Evolutionary conservation across 2,797 vertebrate genomes (phyloP), one percentile per base, ranked within the genome.

Genomic region (Spondyliosoma cantharus): DNA sequence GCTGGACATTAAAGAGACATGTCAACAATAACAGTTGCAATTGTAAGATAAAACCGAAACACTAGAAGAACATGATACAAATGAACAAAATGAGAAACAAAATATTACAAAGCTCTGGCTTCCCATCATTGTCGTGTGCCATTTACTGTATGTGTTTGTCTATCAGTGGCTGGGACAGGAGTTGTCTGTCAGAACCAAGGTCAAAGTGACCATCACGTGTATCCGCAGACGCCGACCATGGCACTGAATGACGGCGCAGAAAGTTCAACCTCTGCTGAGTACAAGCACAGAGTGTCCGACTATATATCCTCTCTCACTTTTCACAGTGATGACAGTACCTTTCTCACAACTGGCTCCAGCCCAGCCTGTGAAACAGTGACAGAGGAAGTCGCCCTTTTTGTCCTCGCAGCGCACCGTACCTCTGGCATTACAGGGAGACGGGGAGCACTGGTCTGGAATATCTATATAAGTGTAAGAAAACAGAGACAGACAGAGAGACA

Each of bases 401-500:
- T 99, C 98, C 86, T 97, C 95, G 0, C 98, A 99, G 88, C 88
- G 91, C 52, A 95, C 71, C 0, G 95, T 96, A 12, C 98, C 96
- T 29, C 86, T 87, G 87, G 92, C 89, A 50, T 95, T 76, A 74
- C 98, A 99, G 46, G 97, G 98, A 60, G 95, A 94, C 0, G 98
- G 96, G 52, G 96, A 97, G 88, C 98, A 99, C 89, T 99, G 98
- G 92, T 99, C 94, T 73, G 97, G 97, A 88, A 99, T 96, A 91
- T 97, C 98, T 99, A 90, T 99, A 90, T 3, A 49, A 63, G 43
- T 20, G 42, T 46, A 43, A 66, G 52, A 68, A 19, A 53, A 81
- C 17, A 76, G 24, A 84, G 6, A 76, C n/a, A 85, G 42, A 72
- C 27, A 76, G n/a, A 69, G 2, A 60, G n/a, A n/a, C 2, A 72